These are phyloP conservation scores for Drosophila picticornis DNA, from an alignment of 2,888 invertebrate genomes.

Conservation along the genomic window DNA sequence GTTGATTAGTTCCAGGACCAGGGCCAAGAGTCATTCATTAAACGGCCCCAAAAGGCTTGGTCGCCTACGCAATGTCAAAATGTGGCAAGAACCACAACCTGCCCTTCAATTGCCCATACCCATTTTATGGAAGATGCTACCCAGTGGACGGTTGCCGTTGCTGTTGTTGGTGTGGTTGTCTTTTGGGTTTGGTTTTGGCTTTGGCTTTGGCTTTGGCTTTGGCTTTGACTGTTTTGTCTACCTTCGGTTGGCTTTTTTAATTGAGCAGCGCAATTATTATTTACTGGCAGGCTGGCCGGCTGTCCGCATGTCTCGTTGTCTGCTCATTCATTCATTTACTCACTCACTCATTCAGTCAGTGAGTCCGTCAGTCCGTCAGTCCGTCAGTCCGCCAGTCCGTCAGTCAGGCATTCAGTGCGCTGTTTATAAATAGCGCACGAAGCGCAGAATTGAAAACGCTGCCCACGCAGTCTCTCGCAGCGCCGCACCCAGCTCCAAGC, in stretches of 20 bases:
- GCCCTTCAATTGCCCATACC: background rate
- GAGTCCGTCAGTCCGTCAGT: background rate
- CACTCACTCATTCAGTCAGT: slow-evolving; percentile 30
- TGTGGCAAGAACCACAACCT: slow-evolving; percentile 10
- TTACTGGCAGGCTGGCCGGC: slow-evolving; percentile 45
- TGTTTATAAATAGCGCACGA: slow-evolving; percentile 70
- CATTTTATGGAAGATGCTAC: slow-evolving; percentile 20
- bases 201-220: slow-evolving; percentile 32
- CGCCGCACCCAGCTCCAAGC: slow-evolving; percentile 30
- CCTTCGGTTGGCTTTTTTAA: slow-evolving; percentile 52
- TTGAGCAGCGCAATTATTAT: slow-evolving; percentile 81
- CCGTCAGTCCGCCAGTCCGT: slow-evolving; percentile 29
- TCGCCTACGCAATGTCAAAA: slow-evolving; percentile 73
- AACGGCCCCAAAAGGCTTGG: slow-evolving; percentile 55
- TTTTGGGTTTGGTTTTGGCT: slow-evolving; percentile 28
- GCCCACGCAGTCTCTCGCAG: slow-evolving; percentile 63
- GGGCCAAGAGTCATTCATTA: slow-evolving; percentile 69
- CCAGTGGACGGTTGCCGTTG: slow-evolving; percentile 15
- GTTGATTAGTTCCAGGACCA: slow-evolving; percentile 65
- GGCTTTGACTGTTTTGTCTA: slow-evolving; percentile 27
- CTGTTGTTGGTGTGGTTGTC: background rate
- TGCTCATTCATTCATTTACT: slow-evolving; percentile 47
- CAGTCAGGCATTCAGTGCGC: slow-evolving; percentile 26
- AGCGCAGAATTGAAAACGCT: slow-evolving; percentile 71
- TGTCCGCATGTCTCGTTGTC: slow-evolving; percentile 11